A percentile compares a stretch with the other conserved stretches of the same genome.
These are phyloP conservation scores for Kuschelorhynchus macadamiae DNA, from an alignment of 2,888 invertebrate genomes.

Conservation along the genomic window DNA sequence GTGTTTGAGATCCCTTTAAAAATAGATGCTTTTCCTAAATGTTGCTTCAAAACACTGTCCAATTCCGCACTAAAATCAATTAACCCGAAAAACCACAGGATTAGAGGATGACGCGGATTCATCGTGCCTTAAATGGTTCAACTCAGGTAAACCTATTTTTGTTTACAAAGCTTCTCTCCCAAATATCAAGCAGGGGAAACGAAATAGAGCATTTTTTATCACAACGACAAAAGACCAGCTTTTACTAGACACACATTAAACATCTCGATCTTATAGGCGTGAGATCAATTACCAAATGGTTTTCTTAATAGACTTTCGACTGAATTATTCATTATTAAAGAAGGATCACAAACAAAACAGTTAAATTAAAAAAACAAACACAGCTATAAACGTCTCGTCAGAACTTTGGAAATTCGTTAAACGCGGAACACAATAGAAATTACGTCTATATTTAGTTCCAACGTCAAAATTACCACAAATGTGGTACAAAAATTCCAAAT, in stretches of 20 bases:
- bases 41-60: conserved; percentile 14
- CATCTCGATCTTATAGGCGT: conserved; percentile 19
- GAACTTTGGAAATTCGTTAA: too few relatives aligned
- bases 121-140: conserved; percentile 36
- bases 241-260: conserved; percentile 8
- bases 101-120: conserved; percentile 22
- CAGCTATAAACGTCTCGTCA: background rate
- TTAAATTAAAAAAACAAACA: too few relatives aligned
- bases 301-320: conserved; percentile 17
- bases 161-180: conserved; percentile 3
- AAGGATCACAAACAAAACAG: too few relatives aligned
- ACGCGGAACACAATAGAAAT: too few relatives aligned
- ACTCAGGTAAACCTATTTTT: conserved; percentile 15
- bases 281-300: conserved; percentile 17
- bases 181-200: conserved; percentile 39
- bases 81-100: conserved; percentile 36
- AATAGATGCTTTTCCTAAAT: conserved; percentile 37
- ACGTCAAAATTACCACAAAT: too few relatives aligned
- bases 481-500: too few relatives aligned
- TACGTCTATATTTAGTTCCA: too few relatives aligned
- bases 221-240: conserved; percentile 12
- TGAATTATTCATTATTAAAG: conserved; percentile 2
- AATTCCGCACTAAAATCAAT: conserved; percentile 40
- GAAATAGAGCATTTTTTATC: conserved; percentile 27
- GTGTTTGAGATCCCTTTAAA: conserved; percentile 39